Base-by-base conservation (phyloP, 2,113 vertebrate genomes). In the Chaetops frenatus region DNA sequence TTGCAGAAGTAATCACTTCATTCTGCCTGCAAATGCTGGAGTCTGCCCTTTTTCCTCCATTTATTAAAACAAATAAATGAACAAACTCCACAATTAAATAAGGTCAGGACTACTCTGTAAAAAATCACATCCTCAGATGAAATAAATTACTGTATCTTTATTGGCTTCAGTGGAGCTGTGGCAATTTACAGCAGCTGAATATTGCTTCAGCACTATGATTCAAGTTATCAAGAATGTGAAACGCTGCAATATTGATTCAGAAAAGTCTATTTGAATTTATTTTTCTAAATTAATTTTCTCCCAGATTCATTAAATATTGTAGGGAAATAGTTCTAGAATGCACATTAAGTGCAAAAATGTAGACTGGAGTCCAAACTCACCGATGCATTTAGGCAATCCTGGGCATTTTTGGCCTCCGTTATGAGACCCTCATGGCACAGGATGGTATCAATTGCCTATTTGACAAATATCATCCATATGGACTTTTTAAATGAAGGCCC, bases 261-360 rank as follows among this genome's bases (percentile, higher is more conserved):
- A 64, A 91, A 94, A 90, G 87, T 66, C 92, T 86, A 66, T 88
- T 64, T 95, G 79, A 94, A 92, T 90, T 91, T 88, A 70, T 88
- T 95, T 94, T 90, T 92, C 67, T 62, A 58, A 87, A 93, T 94
- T 77, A 58, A 88, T 96, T 93, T 94, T 10, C 38, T 92, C 76
- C n/a, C 20, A 35, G 51, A 86, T 42, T 84, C 67, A 67, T 86
- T 92, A 91, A 56, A 53, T 18, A 23, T 53, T 53, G 36, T 8
- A 87, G 29, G 33, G 31, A 90, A 88, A 70, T 81, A 83, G 53
- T 86, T 83, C 80, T 58, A 62, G 29, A 77, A 73, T 73, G 38
- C 25, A 50, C 45, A 54, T 66, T 65, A 78, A 87, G 28, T 35
- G 9, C n/a, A 90, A 58, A 95, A 89, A 69, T 56, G 33, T 47